Evolutionary conservation across 2,113 vertebrate genomes (phyloP).

Genomic region (Crocuta crocuta): DNA sequence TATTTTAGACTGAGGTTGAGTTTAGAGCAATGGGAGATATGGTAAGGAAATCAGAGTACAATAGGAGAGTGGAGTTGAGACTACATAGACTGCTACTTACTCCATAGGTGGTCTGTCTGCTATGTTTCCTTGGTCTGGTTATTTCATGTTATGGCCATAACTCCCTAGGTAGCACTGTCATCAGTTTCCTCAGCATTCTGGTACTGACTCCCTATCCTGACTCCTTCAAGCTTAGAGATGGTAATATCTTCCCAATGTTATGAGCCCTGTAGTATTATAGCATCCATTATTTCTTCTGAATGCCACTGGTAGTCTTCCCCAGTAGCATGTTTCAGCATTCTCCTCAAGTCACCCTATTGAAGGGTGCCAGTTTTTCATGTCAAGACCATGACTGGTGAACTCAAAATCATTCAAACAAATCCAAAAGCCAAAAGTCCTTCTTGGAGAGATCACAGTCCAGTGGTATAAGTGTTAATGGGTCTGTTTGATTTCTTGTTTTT

Average conservation of each 20-base stretch:
- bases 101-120: background rate
- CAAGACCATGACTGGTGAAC: background rate
- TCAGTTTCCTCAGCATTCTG: background rate
- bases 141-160: background rate
- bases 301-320: background rate
- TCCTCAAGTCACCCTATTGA: background rate
- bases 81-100: too few species aligned
- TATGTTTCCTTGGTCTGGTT: background rate
- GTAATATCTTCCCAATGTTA: background rate
- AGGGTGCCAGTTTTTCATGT: background rate
- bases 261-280: background rate
- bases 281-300: background rate
- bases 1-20: background rate
- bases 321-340: background rate
- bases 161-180: too few species aligned
- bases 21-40: background rate
- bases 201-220: background rate
- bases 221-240: background rate
- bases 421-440: background rate
- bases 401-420: background rate
- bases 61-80: background rate
- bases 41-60: background rate
- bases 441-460: background rate
- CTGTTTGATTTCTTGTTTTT: background rate
- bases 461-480: background rate